A percentile compares a stretch with the other conserved stretches of the same genome.
Evolutionary conservation across 2,797 vertebrate species (phyloP).

Genomic region (Sebastes trivittatus): DNA sequence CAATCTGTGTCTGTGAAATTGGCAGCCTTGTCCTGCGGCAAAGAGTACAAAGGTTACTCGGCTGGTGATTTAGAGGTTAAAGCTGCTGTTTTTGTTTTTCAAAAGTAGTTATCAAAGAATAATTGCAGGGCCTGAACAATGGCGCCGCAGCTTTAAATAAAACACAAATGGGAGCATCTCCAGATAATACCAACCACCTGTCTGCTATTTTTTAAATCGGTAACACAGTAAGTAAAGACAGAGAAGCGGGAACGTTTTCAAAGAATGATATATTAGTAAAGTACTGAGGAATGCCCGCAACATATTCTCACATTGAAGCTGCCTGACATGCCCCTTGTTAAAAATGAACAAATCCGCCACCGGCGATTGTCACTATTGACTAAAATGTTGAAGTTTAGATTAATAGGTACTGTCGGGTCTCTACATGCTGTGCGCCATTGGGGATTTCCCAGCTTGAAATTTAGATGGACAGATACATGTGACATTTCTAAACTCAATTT

Average conservation of each 20-base stretch:
- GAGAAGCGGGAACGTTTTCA: background rate
- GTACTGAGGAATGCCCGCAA: constrained; percentile 17
- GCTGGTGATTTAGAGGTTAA: constrained; percentile 40
- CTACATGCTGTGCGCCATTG: constrained; percentile 41
- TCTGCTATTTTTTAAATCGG: background rate
- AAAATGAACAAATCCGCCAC: constrained; percentile 58
- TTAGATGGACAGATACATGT: constrained; percentile 68
- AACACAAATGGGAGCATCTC: constrained; percentile 6
- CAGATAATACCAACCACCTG: background rate
- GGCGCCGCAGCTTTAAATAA: constrained; percentile 6
- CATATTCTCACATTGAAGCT: constrained; percentile 11
- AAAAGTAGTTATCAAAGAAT: constrained; percentile 30
- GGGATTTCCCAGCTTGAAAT: constrained; percentile 65
- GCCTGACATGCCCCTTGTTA: constrained; percentile 54
- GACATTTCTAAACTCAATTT: constrained; percentile 74
- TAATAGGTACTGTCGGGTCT: constrained; percentile 61
- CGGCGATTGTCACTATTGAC: constrained; percentile 56
- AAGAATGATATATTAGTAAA: constrained; percentile 24
- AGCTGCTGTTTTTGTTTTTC: constrained; percentile 22
- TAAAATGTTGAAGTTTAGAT: constrained; percentile 62
- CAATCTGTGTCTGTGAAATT: constrained; percentile 21
- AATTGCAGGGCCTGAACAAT: constrained; percentile 5
- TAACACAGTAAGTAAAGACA: background rate
- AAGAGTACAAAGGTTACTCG: constrained; percentile 44
- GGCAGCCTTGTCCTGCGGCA: constrained; percentile 24